These are phyloP conservation scores for Paratilapia polleni DNA, from an alignment of 2,113 vertebrate genomes.

Conservation along the genomic window DNA sequence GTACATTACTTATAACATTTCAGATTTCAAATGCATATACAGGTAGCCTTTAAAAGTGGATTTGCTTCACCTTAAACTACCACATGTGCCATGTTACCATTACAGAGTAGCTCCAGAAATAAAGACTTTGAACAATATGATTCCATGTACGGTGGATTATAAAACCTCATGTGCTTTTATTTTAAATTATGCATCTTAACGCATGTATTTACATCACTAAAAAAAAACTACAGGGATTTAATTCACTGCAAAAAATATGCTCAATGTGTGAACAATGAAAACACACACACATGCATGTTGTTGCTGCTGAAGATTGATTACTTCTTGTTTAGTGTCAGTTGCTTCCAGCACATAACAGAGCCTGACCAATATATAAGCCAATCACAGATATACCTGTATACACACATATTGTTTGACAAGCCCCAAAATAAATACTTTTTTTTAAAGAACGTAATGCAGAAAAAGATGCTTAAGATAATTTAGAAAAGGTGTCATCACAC, in stretches of 20 bases:
- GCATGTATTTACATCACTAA: background rate
- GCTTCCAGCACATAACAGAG: background rate
- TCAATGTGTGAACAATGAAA: background rate
- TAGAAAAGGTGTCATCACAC: background rate
- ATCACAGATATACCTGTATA: background rate
- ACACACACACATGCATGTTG: background rate
- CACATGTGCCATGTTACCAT: slow-evolving; percentile 59
- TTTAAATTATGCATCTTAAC: background rate
- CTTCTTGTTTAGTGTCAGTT: background rate
- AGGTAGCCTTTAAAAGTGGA: slow-evolving; percentile 2
- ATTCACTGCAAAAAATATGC: background rate
- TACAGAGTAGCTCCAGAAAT: slow-evolving; percentile 28
- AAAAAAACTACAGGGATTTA: background rate
- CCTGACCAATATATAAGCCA: background rate
- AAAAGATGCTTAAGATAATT: background rate
- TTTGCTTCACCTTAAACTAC: background rate
- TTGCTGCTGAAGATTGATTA: background rate
- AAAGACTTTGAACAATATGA: background rate
- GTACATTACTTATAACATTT: slow-evolving; percentile 52
- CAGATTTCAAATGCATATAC: background rate
- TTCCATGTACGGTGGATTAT: background rate
- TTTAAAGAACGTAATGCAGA: background rate
- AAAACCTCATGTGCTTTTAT: slow-evolving; percentile 39
- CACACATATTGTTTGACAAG: background rate
- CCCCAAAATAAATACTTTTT: background rate